A percentile compares a stretch with the other conserved stretches of the same genome.
Evolutionary conservation across 2,888 invertebrate species (phyloP).

Genomic region (Dasypogon diadema): DNA sequence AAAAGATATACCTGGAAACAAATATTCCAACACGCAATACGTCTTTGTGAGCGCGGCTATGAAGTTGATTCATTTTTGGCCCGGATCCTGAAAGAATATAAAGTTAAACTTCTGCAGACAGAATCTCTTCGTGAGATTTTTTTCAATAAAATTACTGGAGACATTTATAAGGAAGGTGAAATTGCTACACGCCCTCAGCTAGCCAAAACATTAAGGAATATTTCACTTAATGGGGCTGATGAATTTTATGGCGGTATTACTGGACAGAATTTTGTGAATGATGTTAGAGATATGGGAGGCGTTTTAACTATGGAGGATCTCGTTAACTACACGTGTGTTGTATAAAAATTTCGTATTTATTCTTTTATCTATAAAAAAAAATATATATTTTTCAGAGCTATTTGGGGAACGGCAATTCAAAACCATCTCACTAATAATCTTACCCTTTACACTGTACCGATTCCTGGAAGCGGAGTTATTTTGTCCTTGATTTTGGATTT

Average conservation of each 20-base stretch:
- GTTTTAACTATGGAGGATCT: conserved; percentile 85
- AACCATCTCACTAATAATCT: conserved; percentile 73
- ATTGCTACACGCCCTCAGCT: conserved; percentile 74
- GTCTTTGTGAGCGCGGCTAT: conserved; percentile 80
- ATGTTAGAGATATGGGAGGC: conserved; percentile 78
- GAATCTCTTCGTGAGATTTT: conserved; percentile 73
- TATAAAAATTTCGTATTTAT: no score
- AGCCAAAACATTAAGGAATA: conserved; percentile 77
- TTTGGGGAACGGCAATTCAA: conserved; percentile 76
- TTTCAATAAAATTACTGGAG: conserved; percentile 72
- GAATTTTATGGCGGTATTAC: conserved; percentile 78
- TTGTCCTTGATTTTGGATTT: conserved; percentile 86
- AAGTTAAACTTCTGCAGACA: conserved; percentile 71
- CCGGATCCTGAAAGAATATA: conserved; percentile 70
- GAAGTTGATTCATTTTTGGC: conserved; percentile 77
- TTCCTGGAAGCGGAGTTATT: conserved; percentile 87
- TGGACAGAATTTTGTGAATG: conserved; percentile 72
- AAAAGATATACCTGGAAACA: conserved; percentile 77
- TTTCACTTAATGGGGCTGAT: conserved; percentile 77
- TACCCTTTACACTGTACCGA: conserved; percentile 80
- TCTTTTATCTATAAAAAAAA: no score
- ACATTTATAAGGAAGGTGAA: conserved; percentile 75
- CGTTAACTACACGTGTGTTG: conserved; percentile 76
- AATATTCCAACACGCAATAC: conserved; percentile 82
- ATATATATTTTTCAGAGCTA: conserved; percentile 61